A percentile compares a stretch with the other conserved stretches of the same genome.
Conservation (phyloP, 1,140 invertebrate species). For the Sipha flava region DNA sequence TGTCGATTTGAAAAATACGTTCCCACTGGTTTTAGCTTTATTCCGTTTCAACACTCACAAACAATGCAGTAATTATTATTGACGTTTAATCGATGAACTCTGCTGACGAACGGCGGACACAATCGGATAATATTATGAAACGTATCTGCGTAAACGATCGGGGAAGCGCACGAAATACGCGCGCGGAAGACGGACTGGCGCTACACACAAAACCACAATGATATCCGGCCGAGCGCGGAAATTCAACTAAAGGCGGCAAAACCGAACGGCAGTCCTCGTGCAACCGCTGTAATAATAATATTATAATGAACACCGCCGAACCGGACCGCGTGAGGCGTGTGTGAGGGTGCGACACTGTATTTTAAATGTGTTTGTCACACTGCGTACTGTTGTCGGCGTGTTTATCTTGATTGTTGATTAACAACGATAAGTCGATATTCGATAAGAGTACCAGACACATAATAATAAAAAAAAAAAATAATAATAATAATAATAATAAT, state of each 20-base stretch:
- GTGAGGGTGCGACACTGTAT: not conserved
- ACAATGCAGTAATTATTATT: too few species aligned
- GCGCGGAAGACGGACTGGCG: not conserved
- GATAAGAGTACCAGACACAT: not conserved
- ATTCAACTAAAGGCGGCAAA: conserved; percentile 19
- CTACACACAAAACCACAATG: rapidly evolving
- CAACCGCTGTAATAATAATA: not conserved
- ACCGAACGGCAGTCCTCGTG: not conserved
- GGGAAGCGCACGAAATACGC: too few species aligned
- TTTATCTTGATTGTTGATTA: conserved; percentile 21
- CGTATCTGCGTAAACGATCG: too few species aligned
- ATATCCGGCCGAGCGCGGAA: not conserved
- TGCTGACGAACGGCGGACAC: too few species aligned
- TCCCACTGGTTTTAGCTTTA: too few species aligned
- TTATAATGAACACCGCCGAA: not conserved
- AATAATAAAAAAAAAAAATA: too few species aligned
- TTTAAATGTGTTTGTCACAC: not conserved
- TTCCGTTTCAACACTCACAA: too few species aligned
- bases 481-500: too few species aligned
- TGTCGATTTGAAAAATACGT: too few species aligned
- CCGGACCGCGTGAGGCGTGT: too few species aligned
- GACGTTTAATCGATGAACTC: too few species aligned
- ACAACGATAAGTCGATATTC: conserved; percentile 21
- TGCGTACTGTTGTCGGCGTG: not conserved
- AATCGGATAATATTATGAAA: too few species aligned